Evolutionary conservation across 2,797 vertebrate species (phyloP).

Genomic region (Helarctos malayanus): DNA sequence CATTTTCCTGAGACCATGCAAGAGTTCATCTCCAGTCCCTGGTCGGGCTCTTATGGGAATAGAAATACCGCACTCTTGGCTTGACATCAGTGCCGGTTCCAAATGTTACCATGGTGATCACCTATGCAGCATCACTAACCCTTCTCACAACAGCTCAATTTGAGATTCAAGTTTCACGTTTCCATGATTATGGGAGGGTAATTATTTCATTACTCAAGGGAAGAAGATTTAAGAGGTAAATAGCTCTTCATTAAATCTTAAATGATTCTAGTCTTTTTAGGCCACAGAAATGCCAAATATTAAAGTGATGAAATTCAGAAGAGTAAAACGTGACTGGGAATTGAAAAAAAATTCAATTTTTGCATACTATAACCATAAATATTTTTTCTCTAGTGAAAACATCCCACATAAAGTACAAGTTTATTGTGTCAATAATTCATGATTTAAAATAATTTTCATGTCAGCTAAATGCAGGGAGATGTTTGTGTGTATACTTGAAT

Average conservation of each 20-base stretch:
- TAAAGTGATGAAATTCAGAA: constrained; percentile 87
- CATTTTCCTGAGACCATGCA: constrained; percentile 80
- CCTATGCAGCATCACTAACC: constrained; percentile 87
- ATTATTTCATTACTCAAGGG: constrained; percentile 91
- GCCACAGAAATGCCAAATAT: constrained; percentile 89
- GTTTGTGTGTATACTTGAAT: constrained; percentile 14
- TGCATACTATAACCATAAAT: constrained; percentile 68
- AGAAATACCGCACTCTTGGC: constrained; percentile 84
- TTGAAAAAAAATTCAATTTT: constrained; percentile 82
- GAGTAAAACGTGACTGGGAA: constrained; percentile 69
- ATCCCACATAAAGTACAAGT: neutral
- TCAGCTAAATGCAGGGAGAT: constrained; percentile 61
- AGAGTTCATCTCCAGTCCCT: constrained; percentile 80
- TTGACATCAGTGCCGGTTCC: constrained; percentile 86
- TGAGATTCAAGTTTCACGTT: constrained; percentile 90
- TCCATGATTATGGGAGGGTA: constrained; percentile 90
- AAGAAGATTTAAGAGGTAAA: constrained; percentile 91
- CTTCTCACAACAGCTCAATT: constrained; percentile 90
- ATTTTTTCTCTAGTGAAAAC: constrained; percentile 79
- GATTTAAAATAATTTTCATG: constrained; percentile 80
- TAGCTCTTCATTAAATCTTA: constrained; percentile 92
- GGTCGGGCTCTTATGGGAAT: constrained; percentile 81
- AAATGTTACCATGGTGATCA: constrained; percentile 90
- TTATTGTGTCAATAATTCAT: constrained; percentile 71
- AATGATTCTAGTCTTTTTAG: constrained; percentile 89